phyloP scores from a whole-genome alignment of 1,140 invertebrate species.

The Mycetomoellerius zeteki region DNA sequence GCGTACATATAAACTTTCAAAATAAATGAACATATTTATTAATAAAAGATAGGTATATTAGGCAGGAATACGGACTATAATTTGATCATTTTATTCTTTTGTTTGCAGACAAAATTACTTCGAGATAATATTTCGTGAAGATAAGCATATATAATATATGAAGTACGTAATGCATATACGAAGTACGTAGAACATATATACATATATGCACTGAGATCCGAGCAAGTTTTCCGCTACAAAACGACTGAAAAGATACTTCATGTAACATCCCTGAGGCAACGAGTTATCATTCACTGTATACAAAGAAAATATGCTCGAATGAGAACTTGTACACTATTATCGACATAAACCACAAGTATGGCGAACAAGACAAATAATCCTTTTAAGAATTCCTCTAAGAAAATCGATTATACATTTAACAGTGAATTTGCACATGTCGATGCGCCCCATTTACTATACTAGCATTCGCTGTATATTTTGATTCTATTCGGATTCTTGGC shows the following conservation, averaged over 20 bases:
- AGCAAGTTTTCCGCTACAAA: constrained; percentile 31
- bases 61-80: not conserved
- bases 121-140: constrained; percentile 25
- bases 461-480: constrained; percentile 4
- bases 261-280: constrained; percentile 29
- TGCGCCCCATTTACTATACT: constrained; percentile 3
- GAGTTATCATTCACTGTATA: constrained; percentile 37
- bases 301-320: constrained; percentile 45
- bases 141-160: constrained; percentile 7
- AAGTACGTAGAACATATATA: constrained; percentile 2
- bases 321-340: constrained; percentile 5
- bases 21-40: no score
- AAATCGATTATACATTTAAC: constrained; percentile 18
- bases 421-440: constrained; percentile 25
- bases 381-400: not conserved
- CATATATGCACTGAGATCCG: not conserved
- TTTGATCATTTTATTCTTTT: not conserved
- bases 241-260: constrained; percentile 35
- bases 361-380: constrained; percentile 17
- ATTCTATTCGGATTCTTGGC: not conserved
- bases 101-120: constrained; percentile 19
- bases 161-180: constrained; percentile 24
- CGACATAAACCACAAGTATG: constrained; percentile 22
- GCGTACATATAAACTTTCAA: no score
- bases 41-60: no score